Percentiles rank a stretch among this genome's conserved stretches.
These are phyloP conservation scores for Sphecodes monilicornis DNA, from an alignment of 2,888 invertebrate species.

Conservation along the genomic window DNA sequence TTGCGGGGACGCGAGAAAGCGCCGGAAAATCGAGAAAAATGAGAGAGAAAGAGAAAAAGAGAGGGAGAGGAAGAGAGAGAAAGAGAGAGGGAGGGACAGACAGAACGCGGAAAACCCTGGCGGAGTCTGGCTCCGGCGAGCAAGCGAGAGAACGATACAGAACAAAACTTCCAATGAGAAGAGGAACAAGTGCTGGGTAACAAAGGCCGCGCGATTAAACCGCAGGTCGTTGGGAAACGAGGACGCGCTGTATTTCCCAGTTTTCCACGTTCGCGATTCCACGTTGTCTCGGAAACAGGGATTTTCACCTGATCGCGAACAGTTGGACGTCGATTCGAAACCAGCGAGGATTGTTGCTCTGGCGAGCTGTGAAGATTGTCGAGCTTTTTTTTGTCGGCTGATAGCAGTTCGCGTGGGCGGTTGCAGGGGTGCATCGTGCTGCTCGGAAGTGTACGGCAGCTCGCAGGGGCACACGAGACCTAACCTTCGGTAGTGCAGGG, in stretches of 20 bases:
- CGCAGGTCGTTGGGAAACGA: constrained; percentile 24
- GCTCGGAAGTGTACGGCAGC: constrained; percentile 7
- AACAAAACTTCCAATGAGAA: constrained; percentile 4
- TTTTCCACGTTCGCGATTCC: background rate
- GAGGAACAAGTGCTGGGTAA: background rate
- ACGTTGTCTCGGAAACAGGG: background rate
- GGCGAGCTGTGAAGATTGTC: background rate
- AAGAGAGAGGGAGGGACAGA: background rate
- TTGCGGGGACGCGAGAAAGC: background rate
- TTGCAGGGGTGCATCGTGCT: constrained; percentile 3
- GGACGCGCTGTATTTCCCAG: constrained; percentile 4
- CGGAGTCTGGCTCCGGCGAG: no score
- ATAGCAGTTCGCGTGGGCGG: background rate
- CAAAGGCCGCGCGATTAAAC: constrained; percentile 19
- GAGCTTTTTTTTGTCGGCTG: background rate
- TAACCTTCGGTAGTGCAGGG: constrained; percentile 41
- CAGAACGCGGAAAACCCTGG: background rate
- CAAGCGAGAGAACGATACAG: background rate
- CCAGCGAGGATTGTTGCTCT: background rate
- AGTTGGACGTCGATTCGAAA: background rate
- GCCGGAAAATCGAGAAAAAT: background rate
- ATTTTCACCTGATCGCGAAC: background rate
- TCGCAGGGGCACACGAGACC: constrained; percentile 42
- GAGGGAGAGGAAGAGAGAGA: no score
- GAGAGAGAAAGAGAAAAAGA: background rate